phyloP scores from a whole-genome alignment of 2,797 vertebrate genomes.

The Cuculus canorus region DNA sequence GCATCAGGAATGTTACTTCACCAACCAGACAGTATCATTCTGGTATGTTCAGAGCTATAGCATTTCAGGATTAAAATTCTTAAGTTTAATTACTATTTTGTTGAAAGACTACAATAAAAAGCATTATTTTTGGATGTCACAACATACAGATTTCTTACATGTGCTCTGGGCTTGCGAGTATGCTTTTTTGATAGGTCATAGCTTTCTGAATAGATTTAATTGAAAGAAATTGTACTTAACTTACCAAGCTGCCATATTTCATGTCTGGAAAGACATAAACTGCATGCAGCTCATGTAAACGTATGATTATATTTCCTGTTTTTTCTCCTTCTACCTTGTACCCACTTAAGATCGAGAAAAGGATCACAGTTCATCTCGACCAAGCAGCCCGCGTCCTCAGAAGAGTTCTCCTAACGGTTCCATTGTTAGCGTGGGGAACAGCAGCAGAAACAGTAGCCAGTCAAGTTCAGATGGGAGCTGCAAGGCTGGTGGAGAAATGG shows the following conservation, averaged over 20 bases:
- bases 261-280: background rate
- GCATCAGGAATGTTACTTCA: constrained; percentile 97
- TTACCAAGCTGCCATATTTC: background rate
- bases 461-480: constrained; percentile 92
- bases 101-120: background rate
- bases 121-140: background rate
- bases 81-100: background rate
- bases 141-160: background rate
- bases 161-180: background rate
- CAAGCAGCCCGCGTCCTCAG: constrained; percentile 94
- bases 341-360: constrained; percentile 84
- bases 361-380: constrained; percentile 89
- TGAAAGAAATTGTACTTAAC: background rate
- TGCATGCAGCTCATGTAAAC: background rate
- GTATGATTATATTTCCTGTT: background rate
- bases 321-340: background rate
- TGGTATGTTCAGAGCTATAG: constrained; percentile 80
- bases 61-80: background rate
- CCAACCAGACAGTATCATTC: constrained; percentile 93
- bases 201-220: background rate
- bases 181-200: background rate
- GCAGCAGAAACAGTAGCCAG: constrained; percentile 94
- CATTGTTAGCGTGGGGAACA: constrained; percentile 86
- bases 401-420: constrained; percentile 92
- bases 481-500: constrained; percentile 91